Evolutionary conservation across 1,140 invertebrate species (phyloP), one percentile per base, ranked within the genome.

Genomic region (Dendrolimus kikuchii): DNA sequence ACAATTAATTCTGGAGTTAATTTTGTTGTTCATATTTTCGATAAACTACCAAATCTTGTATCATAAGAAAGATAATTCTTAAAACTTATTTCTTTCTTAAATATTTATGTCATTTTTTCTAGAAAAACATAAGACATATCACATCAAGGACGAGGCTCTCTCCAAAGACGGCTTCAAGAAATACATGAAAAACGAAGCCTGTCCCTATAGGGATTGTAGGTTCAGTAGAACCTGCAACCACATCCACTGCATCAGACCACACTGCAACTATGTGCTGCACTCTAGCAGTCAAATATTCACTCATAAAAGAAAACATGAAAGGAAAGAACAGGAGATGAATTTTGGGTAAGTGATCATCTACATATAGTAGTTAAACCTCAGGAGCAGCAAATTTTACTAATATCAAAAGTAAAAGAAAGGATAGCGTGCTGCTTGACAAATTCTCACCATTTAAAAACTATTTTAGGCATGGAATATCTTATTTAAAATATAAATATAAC

Each of bases 111-210:
- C 56, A 65, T 53, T 68, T 53, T 70, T 88, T 86, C 4, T 88
- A 99, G 98, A 99, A 88, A 99, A 99, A 89, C 98, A 99, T 89
- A 99, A 99, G 81, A 95, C 96, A 0, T 99, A 99, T 73, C 98
- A 99, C 84, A 96, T 98, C 67, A 99, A 99, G 86, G 97, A 99
- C 83, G 97, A 98, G 75, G 95, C 98, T 66, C 87, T 99, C 40
- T 94, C 94, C 7, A 93, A 96, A 61, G 98, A 99, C 79, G 98
- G 98, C 4, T 99, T 99, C 88, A 99, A 99, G 78, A 99, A 99
- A 81, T 99, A 98, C 77, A 97, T 99, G 92, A 99, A 99, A 80
- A 97, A 97, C 64, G 98, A 99, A 79, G 90, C 92, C 0, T 99
- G 98, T 75, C 92, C 94, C 0, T 99, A 96, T 82, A 91, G 95